Evolutionary conservation across 2,113 vertebrate species (phyloP), one percentile per base, ranked within the genome.

Genomic region (Parus major): DNA sequence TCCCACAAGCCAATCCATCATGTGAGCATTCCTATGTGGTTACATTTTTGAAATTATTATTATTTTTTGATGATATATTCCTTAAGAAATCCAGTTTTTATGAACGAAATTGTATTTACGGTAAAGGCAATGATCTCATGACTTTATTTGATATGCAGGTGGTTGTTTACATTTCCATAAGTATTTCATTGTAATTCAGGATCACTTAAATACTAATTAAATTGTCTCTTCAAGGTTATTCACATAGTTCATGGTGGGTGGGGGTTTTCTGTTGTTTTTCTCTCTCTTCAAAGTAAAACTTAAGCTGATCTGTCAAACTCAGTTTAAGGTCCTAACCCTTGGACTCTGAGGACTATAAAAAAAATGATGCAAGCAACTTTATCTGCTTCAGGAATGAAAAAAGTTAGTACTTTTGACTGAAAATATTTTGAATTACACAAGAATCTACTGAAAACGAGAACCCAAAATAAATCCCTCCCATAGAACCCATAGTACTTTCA

Each of bases 131-230:
- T 53, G 85, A 93, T 97, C 87, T 96, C 72, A 10, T 77, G 86
- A 94, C 47, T 94, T 92, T 90, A 94, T 84, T 94, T 95, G 88
- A 90, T 97, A 96, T 96, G 84, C 95, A 96, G 69, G 86, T 96
- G 64, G 56, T 78, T 93, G 75, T 88, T 92, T 90, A 82, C 35
- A 90, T 94, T 97, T 97, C 93, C 95, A 93, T 85, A 90, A 72
- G 92, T 93, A 94, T 96, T 96, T 95, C 83, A 94, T 78, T 96
- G 94, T 93, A 96, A 96, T 94, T 95, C 96, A 96, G 88, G 88
- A 95, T 95, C 88, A 81, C 79, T 97, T 97, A 96, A 97, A 97
- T 96, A 97, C 95, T 97, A 96, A 97, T 97, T 95, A 97, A 96
- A 86, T 97, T 96, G 95, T 91, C 90, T 95, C 81, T 94, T 96